A percentile compares a stretch with the other conserved stretches of the same genome.
Evolutionary conservation across 2,113 vertebrate genomes (phyloP).

Genomic region (Platichthys flesus): DNA sequence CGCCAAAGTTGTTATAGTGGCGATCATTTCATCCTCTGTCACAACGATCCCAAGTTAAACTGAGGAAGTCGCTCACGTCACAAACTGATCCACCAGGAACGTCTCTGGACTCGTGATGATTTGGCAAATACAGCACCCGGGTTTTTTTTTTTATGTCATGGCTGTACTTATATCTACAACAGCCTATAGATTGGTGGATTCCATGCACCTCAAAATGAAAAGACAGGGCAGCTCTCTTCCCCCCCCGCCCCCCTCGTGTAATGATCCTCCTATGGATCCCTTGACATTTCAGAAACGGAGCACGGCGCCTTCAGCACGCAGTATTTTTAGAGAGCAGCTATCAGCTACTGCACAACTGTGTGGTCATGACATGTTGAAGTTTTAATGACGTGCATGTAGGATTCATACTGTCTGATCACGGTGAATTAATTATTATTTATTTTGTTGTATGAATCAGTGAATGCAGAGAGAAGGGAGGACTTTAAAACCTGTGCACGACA

Average conservation of each 20-base stretch:
- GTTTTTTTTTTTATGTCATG: neutral
- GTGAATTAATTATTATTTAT: neutral
- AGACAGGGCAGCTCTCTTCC: neutral
- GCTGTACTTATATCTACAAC: neutral
- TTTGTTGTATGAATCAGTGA: neutral
- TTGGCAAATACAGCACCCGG: no score
- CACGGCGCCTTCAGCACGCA: neutral
- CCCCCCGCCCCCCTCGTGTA: neutral
- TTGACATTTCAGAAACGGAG: neutral
- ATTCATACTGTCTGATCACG: neutral
- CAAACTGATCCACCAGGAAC: neutral
- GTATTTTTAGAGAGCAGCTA: neutral
- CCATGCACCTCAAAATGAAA: neutral
- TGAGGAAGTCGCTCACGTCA: neutral
- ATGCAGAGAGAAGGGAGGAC: neutral
- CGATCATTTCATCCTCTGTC: neutral
- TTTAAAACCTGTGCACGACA: neutral
- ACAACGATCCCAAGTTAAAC: neutral
- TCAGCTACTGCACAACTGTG: neutral
- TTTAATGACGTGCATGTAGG: neutral
- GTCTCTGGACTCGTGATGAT: no score
- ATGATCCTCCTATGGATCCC: conserved; percentile 1
- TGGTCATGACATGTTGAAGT: neutral
- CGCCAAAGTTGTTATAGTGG: neutral
- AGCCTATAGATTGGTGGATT: neutral